Conservation (phyloP, 2,888 invertebrate species). For the Trissolcus brochymenae region DNA sequence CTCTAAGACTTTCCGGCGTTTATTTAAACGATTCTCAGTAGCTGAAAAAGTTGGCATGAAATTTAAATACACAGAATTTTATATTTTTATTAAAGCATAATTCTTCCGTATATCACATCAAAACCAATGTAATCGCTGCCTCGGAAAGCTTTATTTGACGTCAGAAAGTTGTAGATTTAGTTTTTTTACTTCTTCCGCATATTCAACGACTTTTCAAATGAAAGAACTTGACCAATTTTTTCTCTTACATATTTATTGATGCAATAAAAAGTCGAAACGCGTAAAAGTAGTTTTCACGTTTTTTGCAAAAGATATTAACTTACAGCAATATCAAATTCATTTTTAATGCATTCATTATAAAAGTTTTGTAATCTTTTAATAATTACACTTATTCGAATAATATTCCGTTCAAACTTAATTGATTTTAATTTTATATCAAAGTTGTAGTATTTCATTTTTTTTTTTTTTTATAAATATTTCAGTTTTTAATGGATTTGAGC, state of each 20-base stretch:
- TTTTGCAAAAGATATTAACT: conserved; percentile 1
- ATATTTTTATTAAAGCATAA: conserved; percentile 26
- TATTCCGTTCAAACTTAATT: too few species aligned
- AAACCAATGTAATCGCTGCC: conserved; percentile 31
- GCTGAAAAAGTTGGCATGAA: conserved; percentile 16
- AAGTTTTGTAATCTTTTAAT: not conserved
- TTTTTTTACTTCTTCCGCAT: conserved; percentile 40
- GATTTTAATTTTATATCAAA: too few species aligned
- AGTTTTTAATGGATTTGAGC: too few species aligned
- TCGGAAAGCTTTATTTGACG: conserved; percentile 29
- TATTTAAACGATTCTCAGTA: conserved; percentile 4
- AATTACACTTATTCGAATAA: too few species aligned
- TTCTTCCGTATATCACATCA: conserved; percentile 26
- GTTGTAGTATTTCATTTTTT: too few species aligned
- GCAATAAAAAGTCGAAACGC: conserved; percentile 14
- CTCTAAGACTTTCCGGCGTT: not conserved
- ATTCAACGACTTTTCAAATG: conserved; percentile 32
- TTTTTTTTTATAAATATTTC: too few species aligned
- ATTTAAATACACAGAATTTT: conserved; percentile 16
- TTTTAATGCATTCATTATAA: not conserved
- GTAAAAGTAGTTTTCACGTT: conserved; percentile 13
- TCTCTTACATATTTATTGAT: conserved; percentile 26
- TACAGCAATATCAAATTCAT: not conserved
- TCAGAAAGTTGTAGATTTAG: conserved; percentile 27
- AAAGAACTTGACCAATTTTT: conserved; percentile 35